Evolutionary conservation across 23 tunicate species (phyloP).

Genomic region (Styela plicata): DNA sequence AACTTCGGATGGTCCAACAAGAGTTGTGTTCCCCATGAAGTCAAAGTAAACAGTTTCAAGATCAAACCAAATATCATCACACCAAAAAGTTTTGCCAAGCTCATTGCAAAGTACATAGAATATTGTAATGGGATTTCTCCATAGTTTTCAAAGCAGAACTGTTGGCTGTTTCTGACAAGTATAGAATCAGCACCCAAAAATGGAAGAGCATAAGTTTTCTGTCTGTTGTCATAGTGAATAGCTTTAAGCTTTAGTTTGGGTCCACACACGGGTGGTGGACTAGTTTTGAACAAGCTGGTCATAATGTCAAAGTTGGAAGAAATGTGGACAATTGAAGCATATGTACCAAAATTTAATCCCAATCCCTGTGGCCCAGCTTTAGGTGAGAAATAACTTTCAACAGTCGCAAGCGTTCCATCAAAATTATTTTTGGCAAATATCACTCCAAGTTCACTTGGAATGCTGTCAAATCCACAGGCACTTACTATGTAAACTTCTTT

Average conservation of each 20-base stretch:
- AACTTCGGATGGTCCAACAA: constrained; percentile 76
- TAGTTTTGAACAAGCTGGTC: constrained; percentile 25
- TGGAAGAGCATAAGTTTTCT: constrained; percentile 54
- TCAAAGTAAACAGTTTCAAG: constrained; percentile 49
- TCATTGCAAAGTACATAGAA: constrained; percentile 60
- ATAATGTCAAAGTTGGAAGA: constrained; percentile 24
- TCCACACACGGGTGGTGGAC: constrained; percentile 52
- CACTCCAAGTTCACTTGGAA: constrained; percentile 93
- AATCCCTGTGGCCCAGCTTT: constrained; percentile 46
- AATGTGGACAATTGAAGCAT: constrained; percentile 82
- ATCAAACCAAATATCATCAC: constrained; percentile 46
- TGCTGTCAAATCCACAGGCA: constrained; percentile 96
- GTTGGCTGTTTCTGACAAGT: constrained; percentile 71
- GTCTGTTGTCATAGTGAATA: constrained; percentile 31
- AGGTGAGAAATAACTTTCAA: constrained; percentile 48
- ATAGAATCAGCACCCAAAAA: constrained; percentile 85
- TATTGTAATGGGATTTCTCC: constrained; percentile 63
- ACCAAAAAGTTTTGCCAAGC: neutral
- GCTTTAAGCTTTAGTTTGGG: constrained; percentile 45
- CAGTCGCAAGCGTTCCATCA: constrained; percentile 49
- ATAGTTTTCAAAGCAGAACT: constrained; percentile 36
- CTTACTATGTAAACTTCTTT: constrained; percentile 62
- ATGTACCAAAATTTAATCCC: constrained; percentile 72
- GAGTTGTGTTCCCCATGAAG: constrained; percentile 58
- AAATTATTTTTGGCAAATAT: constrained; percentile 45